Base-by-base conservation (phyloP, 2,888 invertebrate species). In the Acrobasis repandana region DNA sequence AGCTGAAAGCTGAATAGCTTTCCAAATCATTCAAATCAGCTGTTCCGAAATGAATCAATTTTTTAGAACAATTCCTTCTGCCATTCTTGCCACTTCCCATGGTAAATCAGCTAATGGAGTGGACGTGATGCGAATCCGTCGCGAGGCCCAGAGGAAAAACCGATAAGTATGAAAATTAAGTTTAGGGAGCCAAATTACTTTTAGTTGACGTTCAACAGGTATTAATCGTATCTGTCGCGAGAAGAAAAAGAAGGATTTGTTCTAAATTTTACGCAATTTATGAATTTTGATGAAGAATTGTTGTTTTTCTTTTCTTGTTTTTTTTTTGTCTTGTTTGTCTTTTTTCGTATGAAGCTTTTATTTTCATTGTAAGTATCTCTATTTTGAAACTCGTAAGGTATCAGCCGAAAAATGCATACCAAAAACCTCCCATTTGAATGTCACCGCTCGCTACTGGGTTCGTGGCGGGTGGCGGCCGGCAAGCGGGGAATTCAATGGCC, bases 71-170 rank as follows among this genome's bases (percentile, higher is more conserved):
- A 65, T 28, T 2, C 28, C 28, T 20, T 28, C 68, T 67, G 66
- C 74, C 75, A 79, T 73, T 72, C 69, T 68, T 70, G 73, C 75
- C 75, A 76, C 81, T 82, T 82, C 79, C 79, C 79, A 77, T 79
- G 79, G 74, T 73, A 80, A 85, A 83, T 82, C 83, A 83, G 79
- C 78, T 84, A 83, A 84, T 85, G 83, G 80, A 79, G 70, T 74
- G 77, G 70, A 81, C 85, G 84, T 85, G 83, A 77, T 76, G 67
- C 60, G 81, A 84, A 83, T 83, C 65, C 68, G 61, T 63, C 61
- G 52, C 33, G 36, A 58, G 61, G 58, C 57, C 33, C 52, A 18
- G 59, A 63, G 60, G 60, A 54, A 54, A 76, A 73, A 71, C 68
- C 65, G 71, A 73, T 72, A 76, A 73, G 71, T 79, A 74, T 76